These are phyloP conservation scores for Sakesphorus luctuosus DNA, from an alignment of 2,113 vertebrate genomes.

Conservation along the genomic window DNA sequence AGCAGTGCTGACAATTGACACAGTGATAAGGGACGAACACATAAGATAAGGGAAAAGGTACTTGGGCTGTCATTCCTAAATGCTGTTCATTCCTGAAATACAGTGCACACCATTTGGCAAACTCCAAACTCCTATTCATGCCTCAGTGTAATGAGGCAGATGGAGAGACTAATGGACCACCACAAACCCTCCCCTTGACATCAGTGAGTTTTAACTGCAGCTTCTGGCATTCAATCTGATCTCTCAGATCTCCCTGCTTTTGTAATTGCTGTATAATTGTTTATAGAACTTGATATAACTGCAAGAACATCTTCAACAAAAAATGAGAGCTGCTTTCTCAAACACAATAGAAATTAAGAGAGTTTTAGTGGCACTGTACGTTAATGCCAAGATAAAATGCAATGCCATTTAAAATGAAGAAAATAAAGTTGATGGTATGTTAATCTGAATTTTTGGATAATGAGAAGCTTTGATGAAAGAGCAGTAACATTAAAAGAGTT, in stretches of 20 bases:
- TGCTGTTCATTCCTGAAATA: not conserved
- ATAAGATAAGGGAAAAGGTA: not conserved
- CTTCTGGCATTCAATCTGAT: not conserved
- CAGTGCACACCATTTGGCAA: not conserved
- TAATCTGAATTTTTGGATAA: not conserved
- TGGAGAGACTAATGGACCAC: not conserved
- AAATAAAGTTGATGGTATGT: not conserved
- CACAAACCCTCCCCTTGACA: not conserved
- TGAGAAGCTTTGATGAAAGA: not conserved
- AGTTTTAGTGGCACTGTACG: not conserved
- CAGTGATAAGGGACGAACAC: not conserved
- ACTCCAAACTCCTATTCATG: not conserved
- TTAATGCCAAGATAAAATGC: not conserved
- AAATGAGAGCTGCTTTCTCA: not conserved
- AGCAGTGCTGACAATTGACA: slow-evolving; percentile 1
- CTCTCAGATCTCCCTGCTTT: not conserved
- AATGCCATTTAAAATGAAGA: not conserved
- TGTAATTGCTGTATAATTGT: not conserved
- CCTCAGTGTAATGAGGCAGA: not conserved
- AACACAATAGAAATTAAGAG: not conserved
- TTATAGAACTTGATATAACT: not conserved
- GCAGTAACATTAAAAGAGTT: not conserved
- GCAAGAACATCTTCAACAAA: not conserved
- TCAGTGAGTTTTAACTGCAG: not conserved
- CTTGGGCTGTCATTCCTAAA: not conserved